Evolutionary conservation across 1,140 invertebrate species (phyloP), one percentile per base, ranked within the genome.

Genomic region (Archivesica marissinica): DNA sequence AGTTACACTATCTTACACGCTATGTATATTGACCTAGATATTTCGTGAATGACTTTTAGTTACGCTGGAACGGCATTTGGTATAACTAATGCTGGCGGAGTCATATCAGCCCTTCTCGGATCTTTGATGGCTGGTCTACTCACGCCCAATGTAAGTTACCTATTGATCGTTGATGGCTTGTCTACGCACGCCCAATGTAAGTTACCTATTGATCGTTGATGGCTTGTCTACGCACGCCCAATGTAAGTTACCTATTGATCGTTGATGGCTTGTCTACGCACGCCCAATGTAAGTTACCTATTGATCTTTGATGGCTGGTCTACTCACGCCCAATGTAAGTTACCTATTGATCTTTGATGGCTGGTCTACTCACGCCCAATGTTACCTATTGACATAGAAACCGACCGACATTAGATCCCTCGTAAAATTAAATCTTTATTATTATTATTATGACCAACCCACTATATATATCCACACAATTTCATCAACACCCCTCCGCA

Each of bases 61-160:
- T 84, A 50, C 54, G 61, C 82, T 25, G 82, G 82, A 35, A 77
- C 70, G 1, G 44, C 52, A 17, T 86, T 97, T 96, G 97, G 97
- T 0, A 95, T 98, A 39, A 96, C 96, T 0, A 97, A 97, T 91
- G 97, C 97, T 0, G 94, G 97, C 82, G 97, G 96, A 0, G 97
- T 97, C 0, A 92, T 98, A 85, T 97, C 97, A 30, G 97, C 97
- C 25, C 97, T 98, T 84, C 92, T 97, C 2, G 97, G 96, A 91
- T 97, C 97, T 0, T 94, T 96, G 11, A 93, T 97, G 11, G 96
- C 96, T 2, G 97, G 97, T 20, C 95, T 95, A 72, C 95, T 98
- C 39, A 96, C 97, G 2, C 50, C 79, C 23, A 72, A 88, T 59
- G 88, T 90, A 70, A 74, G 85, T 79, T 39, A n/a, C n/a, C n/a